Conservation (phyloP, 2,113 vertebrate genomes). For the Chaenocephalus aceratus region DNA sequence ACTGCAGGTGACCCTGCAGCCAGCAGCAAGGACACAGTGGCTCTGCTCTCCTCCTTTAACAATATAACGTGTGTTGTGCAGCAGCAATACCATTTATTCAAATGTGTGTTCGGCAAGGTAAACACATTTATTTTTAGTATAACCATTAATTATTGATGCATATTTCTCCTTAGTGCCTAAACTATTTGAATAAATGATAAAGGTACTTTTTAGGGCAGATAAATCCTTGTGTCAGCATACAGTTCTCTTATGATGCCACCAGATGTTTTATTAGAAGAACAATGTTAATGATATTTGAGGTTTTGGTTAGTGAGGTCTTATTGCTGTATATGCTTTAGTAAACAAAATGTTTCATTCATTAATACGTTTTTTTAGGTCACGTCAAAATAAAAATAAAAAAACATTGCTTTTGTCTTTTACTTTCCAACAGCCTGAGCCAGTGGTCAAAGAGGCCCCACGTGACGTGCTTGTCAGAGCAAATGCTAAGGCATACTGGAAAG, state of each 20-base stretch:
- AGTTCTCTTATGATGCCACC: not conserved
- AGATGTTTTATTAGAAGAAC: not conserved
- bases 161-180: not conserved
- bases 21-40: conserved; percentile 68
- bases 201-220: not conserved
- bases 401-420: not conserved
- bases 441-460: conserved; percentile 68
- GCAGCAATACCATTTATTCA: not conserved
- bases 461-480: conserved; percentile 85
- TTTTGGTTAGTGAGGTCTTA: not conserved
- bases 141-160: not conserved
- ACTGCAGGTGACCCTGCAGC: conserved; percentile 78
- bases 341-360: not conserved
- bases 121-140: not conserved
- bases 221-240: not conserved
- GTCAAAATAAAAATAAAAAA: not conserved
- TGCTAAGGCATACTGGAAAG: conserved; percentile 83
- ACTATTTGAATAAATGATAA: not conserved
- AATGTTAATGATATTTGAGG: not conserved
- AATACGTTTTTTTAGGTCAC: not conserved
- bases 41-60: not conserved
- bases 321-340: not conserved
- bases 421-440: conserved; percentile 80
- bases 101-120: not conserved
- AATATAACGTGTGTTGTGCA: not conserved